A percentile compares a stretch with the other conserved stretches of the same genome.
These are phyloP conservation scores for Halocynthia roretzi DNA, from an alignment of 23 tunicate species.

Conservation along the genomic window DNA sequence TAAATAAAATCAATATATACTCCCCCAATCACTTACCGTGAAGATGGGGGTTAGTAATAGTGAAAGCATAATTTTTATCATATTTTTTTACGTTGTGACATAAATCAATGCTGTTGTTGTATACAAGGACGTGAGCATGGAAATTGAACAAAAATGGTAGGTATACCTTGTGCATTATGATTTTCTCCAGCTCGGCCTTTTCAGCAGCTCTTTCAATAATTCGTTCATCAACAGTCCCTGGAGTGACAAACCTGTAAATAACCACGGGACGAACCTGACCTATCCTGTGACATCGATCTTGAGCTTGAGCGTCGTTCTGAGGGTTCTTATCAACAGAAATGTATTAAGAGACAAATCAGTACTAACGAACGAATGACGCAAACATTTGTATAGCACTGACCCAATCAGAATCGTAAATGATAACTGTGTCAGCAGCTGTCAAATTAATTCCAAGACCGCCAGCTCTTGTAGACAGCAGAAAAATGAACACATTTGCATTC, in stretches of 20 bases:
- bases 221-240: conserved; percentile 77
- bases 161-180: conserved; percentile 73
- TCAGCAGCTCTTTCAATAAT: conserved; percentile 70
- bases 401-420: conserved; percentile 90
- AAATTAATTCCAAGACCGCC: conserved; percentile 87
- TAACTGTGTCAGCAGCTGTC: conserved; percentile 87
- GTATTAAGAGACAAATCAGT: neutral
- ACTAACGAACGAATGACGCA: neutral
- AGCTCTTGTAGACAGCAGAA: conserved; percentile 89
- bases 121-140: neutral
- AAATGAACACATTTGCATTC: conserved; percentile 54
- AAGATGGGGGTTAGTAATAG: neutral
- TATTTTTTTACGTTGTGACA: too few species aligned
- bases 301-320: conserved; percentile 82
- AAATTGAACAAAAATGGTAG: neutral
- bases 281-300: conserved; percentile 87
- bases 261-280: conserved; percentile 81
- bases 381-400: conserved; percentile 14
- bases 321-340: conserved; percentile 35
- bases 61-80: neutral
- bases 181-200: conserved; percentile 63
- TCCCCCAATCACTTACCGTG: neutral
- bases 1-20: neutral
- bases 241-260: conserved; percentile 62
- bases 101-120: neutral